Evolutionary conservation across 1,140 invertebrate species (phyloP), one percentile per base, ranked within the genome.

Genomic region (Luehdorfia chinensis): DNA sequence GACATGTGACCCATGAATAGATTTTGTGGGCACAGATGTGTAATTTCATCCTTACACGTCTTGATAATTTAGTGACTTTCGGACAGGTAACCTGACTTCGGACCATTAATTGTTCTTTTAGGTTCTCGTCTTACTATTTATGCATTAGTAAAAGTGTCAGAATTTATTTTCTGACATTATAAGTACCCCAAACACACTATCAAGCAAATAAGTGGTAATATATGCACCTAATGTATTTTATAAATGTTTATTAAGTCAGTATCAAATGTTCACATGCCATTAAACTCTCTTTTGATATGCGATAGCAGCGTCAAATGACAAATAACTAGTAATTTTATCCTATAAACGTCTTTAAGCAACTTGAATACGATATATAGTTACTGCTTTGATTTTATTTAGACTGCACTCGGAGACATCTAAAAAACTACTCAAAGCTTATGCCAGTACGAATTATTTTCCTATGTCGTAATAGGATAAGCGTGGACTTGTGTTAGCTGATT

Each of bases 81-180:
- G 13, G 28, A 30, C 8, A 28, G 13, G 39, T 16, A 43, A 41
- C 37, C 37, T 27, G 25, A 43, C n/a, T 28, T 28, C 39, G 25
- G 25, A 28, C 39, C 25, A 30, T 28, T 28, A 27, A 28, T 43
- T 23, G 25, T 13, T 30, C 28, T n/a, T 28, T 9, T 43, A 27
- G 9, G 25, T 30, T 43, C 39, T 16, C 39, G 6, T 27, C 21
- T 37, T 37, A 37, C 25, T 43, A 43, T 43, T 43, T 43, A 43
- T 43, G 28, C 18, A 12, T 15, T 16, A 8, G 25, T 28, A 43
- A 30, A 43, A 23, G 18, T 5, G 12, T 36, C 14, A 43, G 14
- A 43, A 43, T 43, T 30, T 43, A 43, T 43, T 30, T 28, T 12
- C 12, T 30, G 39, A 30, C 16, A 41, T 41, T 16, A 9, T 43